phyloP scores from a whole-genome alignment of 2,113 vertebrate species.

The Mystacornis crossleyi region DNA sequence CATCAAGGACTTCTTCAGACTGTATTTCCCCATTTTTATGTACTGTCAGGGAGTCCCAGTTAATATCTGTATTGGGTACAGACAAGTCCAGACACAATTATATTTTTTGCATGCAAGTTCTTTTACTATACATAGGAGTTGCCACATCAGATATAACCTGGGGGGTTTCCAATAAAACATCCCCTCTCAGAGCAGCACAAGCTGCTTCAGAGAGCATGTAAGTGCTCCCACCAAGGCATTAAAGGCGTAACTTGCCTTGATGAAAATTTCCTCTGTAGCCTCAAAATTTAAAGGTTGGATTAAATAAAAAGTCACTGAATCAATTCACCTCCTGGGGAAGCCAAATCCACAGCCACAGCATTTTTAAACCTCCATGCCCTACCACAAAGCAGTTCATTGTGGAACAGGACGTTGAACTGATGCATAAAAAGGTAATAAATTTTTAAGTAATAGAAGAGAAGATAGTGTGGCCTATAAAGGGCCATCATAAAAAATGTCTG shows the following conservation, averaged over 20 bases:
- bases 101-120: background rate
- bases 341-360: background rate
- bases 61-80: background rate
- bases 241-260: background rate
- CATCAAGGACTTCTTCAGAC: background rate
- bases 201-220: background rate
- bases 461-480: slow-evolving; percentile 35
- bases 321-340: background rate
- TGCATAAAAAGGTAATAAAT: slow-evolving; percentile 46
- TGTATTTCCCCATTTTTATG: background rate
- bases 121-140: background rate
- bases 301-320: slow-evolving; percentile 19
- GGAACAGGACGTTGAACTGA: slow-evolving; percentile 10
- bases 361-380: background rate
- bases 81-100: background rate
- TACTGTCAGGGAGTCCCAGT: background rate
- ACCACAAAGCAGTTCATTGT: background rate
- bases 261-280: background rate
- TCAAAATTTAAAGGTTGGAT: slow-evolving; percentile 1
- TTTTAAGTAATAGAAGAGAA: slow-evolving; percentile 36
- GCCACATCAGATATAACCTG: background rate
- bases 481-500: slow-evolving; percentile 24
- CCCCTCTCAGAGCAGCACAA: background rate
- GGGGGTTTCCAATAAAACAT: background rate
- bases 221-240: background rate